Evolutionary conservation across 1,140 invertebrate species (phyloP), one percentile per base, ranked within the genome.

Genomic region (Ectropis grisescens): DNA sequence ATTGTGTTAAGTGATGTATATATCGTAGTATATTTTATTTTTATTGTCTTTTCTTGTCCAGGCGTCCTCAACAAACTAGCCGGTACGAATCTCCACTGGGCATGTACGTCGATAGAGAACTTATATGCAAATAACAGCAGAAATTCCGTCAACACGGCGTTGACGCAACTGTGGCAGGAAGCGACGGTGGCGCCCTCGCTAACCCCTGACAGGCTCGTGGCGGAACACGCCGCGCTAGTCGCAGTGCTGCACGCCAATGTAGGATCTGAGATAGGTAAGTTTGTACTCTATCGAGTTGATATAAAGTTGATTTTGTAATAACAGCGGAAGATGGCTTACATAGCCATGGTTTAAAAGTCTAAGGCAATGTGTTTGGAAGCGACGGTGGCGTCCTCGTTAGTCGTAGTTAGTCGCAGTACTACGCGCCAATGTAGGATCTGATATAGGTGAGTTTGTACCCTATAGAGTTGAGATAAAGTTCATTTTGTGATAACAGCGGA

Each of bases 221-320:
- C 92, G 27, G 96, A 98, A 59, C 90, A 96, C 59, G 87, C 91
- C 29, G 88, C 96, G 55, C 68, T 98, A 0, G 82, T 98, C 10
- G 86, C 92, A 0, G 86, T 95, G 36, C 71, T 98, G 4, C 95
- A 97, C 78, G 92, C 92, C 0, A 97, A 97, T 82, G 86, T 98
- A 41, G 96, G 93, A 10, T 89, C 86, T 11, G 95, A 98, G 89
- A 87, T 98, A 32, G 94, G 93, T 88, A 82, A 85, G 69, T 71
- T 12, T 26, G 2, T 26, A 7, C 10, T 10, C 24, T 26, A 4
- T 4, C 16, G 8, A 19, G 16, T 19, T 19, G 16, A 19, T 4
- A 19, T 8, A 4, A 3, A 19, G 16, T 19, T 19, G 8, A 19
- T 8, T 19, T 8, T 4, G 16, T 19, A 4, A 3, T 19, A 19